phyloP scores from a whole-genome alignment of 1,140 invertebrate species.

The Potamilus streckersoni region DNA sequence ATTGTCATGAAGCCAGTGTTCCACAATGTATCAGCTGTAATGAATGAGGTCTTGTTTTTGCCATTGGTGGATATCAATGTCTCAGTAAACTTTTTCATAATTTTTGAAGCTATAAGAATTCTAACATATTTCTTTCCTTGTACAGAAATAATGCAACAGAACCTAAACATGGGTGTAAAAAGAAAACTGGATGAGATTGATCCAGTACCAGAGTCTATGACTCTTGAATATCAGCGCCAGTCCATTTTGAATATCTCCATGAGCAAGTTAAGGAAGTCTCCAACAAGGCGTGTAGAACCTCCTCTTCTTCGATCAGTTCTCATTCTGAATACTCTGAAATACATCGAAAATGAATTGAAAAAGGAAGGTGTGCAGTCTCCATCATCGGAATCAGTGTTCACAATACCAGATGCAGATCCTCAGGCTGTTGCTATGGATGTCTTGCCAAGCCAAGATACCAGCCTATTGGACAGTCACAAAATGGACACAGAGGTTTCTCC shows the following conservation, averaged over 20 bases:
- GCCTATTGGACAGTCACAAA: neutral
- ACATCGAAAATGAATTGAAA: constrained; percentile 91
- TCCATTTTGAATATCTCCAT: constrained; percentile 93
- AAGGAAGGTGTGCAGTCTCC: constrained; percentile 73
- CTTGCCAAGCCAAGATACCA: constrained; percentile 10
- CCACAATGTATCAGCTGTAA: no score
- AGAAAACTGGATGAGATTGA: constrained; percentile 53
- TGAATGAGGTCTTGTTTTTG: no score
- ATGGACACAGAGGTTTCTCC: neutral
- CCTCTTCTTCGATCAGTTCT: constrained; percentile 91
- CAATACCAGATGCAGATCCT: constrained; percentile 22
- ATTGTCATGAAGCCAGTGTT: no score
- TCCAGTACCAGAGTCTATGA: constrained; percentile 22
- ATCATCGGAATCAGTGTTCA: constrained; percentile 41
- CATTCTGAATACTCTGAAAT: constrained; percentile 92
- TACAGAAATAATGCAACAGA: no score
- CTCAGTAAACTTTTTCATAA: no score
- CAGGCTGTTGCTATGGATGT: constrained; percentile 25
- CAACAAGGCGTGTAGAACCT: constrained; percentile 74
- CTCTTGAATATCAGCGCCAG: constrained; percentile 73
- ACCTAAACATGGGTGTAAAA: constrained; percentile 33
- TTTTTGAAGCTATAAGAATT: no score
- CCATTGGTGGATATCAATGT: no score
- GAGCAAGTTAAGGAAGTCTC: constrained; percentile 85
- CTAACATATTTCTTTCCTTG: no score